Evolutionary conservation across 2,113 vertebrate species (phyloP).

Genomic region (Solenodon paradoxus): DNA sequence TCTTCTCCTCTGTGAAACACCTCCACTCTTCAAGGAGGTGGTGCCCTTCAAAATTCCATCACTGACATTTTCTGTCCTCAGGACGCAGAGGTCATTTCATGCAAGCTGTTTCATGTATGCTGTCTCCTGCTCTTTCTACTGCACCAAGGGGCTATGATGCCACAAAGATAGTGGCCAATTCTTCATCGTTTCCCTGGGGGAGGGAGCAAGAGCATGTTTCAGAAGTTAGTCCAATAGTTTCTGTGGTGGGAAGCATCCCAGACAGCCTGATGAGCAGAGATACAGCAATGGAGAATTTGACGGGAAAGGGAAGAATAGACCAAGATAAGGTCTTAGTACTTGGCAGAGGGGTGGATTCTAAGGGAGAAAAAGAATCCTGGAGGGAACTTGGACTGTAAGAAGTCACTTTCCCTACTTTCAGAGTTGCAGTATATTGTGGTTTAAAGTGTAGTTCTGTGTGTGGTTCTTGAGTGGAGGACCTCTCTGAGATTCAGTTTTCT

Average conservation of each 20-base stretch:
- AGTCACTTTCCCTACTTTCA: background rate
- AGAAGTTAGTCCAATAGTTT: background rate
- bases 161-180: background rate
- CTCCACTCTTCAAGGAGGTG: slow-evolving; percentile 21
- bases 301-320: background rate
- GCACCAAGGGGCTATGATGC: background rate
- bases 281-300: background rate
- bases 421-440: background rate
- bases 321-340: background rate
- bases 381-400: background rate
- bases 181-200: background rate
- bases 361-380: background rate
- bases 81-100: background rate
- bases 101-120: background rate
- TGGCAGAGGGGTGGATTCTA: background rate
- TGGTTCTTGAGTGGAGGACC: background rate
- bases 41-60: slow-evolving; percentile 12
- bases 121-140: background rate
- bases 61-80: background rate
- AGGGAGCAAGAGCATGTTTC: background rate
- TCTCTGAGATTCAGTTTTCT: background rate
- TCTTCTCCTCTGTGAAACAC: slow-evolving; percentile 44
- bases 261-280: background rate
- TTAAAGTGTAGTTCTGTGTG: background rate
- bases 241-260: background rate